These are phyloP conservation scores for Xyliphius kryptos DNA, from an alignment of 2,113 vertebrate species.

Conservation along the genomic window DNA sequence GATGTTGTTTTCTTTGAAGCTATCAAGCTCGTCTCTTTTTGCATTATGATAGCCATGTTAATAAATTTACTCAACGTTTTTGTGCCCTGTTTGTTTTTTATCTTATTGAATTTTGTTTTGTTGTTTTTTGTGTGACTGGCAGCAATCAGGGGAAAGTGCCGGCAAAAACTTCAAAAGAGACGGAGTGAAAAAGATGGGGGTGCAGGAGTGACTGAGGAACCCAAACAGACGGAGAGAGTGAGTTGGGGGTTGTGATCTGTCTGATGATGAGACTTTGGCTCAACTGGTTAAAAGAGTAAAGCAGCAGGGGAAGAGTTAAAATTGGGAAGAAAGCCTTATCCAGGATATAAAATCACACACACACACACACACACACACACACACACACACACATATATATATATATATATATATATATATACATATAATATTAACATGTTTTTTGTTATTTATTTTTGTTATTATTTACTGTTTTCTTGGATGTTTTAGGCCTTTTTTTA, in stretches of 20 bases:
- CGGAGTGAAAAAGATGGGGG: slow-evolving; percentile 64
- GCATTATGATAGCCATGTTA: slow-evolving; percentile 62
- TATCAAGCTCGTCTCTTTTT: slow-evolving; percentile 65
- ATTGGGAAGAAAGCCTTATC: slow-evolving; percentile 58
- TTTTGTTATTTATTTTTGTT: too few species aligned
- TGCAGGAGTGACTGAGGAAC: background rate
- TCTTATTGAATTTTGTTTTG: slow-evolving; percentile 48
- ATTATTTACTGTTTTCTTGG: background rate
- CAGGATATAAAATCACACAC: background rate
- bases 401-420: too few species aligned
- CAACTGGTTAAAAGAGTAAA: slow-evolving; percentile 87
- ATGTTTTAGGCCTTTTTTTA: background rate
- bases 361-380: background rate
- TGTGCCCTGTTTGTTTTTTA: slow-evolving; percentile 12
- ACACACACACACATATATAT: background rate
- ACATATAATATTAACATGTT: too few species aligned
- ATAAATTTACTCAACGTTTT: slow-evolving; percentile 41
- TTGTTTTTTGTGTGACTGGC: slow-evolving; percentile 59
- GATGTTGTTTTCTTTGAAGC: slow-evolving; percentile 66
- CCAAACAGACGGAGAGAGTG: slow-evolving; percentile 82
- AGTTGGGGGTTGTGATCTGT: slow-evolving; percentile 25
- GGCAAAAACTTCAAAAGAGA: slow-evolving; percentile 87
- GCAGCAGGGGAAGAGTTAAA: slow-evolving; percentile 82
- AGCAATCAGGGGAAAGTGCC: slow-evolving; percentile 66
- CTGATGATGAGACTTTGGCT: slow-evolving; percentile 50